Conservation (phyloP, 2,797 vertebrate species). For the Iguana delicatissima region DNA sequence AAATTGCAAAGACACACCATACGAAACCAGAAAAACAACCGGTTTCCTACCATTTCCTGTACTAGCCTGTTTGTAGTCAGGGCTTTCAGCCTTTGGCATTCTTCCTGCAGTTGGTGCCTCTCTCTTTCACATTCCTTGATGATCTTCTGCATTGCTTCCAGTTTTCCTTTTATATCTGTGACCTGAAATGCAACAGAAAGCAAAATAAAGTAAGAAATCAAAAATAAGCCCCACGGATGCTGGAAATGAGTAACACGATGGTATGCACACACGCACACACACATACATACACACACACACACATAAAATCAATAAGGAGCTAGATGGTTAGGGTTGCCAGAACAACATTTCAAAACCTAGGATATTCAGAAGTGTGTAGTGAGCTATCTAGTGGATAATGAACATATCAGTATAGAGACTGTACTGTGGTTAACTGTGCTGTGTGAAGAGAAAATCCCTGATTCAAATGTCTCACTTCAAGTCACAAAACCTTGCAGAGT, state of each 20-base stretch:
- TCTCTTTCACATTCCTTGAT: constrained; percentile 56
- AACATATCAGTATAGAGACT: neutral
- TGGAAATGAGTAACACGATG: too few species aligned
- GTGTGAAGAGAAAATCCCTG: neutral
- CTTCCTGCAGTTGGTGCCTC: constrained; percentile 4
- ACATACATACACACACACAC: too few species aligned
- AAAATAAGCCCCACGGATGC: too few species aligned
- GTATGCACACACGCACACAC: neutral
- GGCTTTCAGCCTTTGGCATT: neutral
- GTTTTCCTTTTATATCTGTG: constrained; percentile 72
- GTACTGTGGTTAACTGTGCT: neutral
- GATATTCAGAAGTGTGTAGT: neutral
- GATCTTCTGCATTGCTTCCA: constrained; percentile 45
- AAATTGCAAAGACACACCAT: neutral
- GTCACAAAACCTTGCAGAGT: neutral
- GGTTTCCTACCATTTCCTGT: constrained; percentile 69
- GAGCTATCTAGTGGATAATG: neutral
- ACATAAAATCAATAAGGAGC: too few species aligned
- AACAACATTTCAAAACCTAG: neutral
- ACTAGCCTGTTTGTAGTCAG: neutral
- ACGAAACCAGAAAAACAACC: neutral
- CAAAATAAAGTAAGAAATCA: neutral
- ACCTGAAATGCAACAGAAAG: constrained; percentile 75
- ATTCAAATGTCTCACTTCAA: neutral
- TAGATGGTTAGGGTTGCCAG: neutral